Percentiles rank a stretch among this genome's conserved stretches.
phyloP scores from a whole-genome alignment of 2,888 invertebrate genomes.

The Bembecia ichneumoniformis region DNA sequence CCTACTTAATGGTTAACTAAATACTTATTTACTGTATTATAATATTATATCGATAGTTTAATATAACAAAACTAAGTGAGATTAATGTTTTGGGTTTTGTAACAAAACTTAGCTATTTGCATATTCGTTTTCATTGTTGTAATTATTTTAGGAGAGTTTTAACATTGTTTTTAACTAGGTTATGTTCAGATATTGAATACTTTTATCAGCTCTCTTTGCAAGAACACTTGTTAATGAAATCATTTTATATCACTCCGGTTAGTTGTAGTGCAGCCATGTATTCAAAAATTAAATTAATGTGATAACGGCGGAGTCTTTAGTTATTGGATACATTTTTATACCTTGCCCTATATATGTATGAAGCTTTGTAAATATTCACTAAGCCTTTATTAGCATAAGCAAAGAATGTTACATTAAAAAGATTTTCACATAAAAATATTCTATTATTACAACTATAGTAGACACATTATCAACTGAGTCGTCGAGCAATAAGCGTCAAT shows the following conservation, averaged over 20 bases:
- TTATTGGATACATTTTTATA: slow-evolving; percentile 61
- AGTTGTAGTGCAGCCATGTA: slow-evolving; percentile 10
- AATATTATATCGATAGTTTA: slow-evolving; percentile 26
- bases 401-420: slow-evolving; percentile 65
- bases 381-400: slow-evolving; percentile 67
- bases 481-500: no score
- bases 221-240: slow-evolving; percentile 9
- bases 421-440: slow-evolving; percentile 50
- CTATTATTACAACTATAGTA: slow-evolving; percentile 38
- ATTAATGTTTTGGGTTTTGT: slow-evolving; percentile 59
- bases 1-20: no score
- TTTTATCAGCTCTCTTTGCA: slow-evolving; percentile 37
- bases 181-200: slow-evolving; percentile 34
- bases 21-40: slow-evolving; percentile 21
- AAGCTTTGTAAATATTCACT: slow-evolving; percentile 70
- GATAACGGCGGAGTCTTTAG: slow-evolving; percentile 46
- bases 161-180: slow-evolving; percentile 58
- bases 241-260: neutral
- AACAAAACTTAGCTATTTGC: slow-evolving; percentile 33
- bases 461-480: no score
- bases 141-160: slow-evolving; percentile 69
- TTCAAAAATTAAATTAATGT: slow-evolving; percentile 29
- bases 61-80: slow-evolving; percentile 64
- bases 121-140: slow-evolving; percentile 67
- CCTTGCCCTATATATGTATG: slow-evolving; percentile 64